Conservation (phyloP, 1,140 invertebrate genomes). For the Phortica variegata region DNA sequence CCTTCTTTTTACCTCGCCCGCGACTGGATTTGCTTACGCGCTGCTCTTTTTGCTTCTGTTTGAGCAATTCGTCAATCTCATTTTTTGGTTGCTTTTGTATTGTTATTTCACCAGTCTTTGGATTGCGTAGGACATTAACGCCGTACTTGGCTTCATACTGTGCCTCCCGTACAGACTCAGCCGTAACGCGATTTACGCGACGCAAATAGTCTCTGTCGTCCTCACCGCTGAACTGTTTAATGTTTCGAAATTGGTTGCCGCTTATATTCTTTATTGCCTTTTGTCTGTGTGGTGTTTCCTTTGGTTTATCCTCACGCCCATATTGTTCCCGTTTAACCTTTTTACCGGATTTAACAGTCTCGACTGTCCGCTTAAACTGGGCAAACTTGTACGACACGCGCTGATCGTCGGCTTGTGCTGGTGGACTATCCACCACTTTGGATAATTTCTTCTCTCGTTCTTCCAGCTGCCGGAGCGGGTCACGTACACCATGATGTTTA, state of each 20-base stretch:
- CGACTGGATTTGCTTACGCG: constrained; percentile 44
- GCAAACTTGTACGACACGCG: constrained; percentile 42
- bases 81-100: constrained; percentile 58
- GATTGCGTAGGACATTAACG: constrained; percentile 60
- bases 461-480: constrained; percentile 50
- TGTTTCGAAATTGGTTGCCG: constrained; percentile 11
- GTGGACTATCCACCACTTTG: constrained; percentile 50
- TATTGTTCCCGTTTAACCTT: constrained; percentile 28
- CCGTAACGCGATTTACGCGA: constrained; percentile 59
- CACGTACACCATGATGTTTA: constrained; percentile 53
- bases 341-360: constrained; percentile 42
- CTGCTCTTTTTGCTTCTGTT: constrained; percentile 53
- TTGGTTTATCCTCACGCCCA: constrained; percentile 39
- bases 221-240: constrained; percentile 58
- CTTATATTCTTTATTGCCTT: constrained; percentile 5
- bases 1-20: constrained; percentile 23
- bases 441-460: constrained; percentile 46
- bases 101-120: constrained; percentile 58
- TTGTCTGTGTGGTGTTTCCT: constrained; percentile 11
- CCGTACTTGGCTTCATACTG: constrained; percentile 62
- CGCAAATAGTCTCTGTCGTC: constrained; percentile 57
- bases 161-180: constrained; percentile 59
- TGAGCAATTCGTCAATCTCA: constrained; percentile 58
- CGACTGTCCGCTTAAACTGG: constrained; percentile 40
- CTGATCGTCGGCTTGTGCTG: constrained; percentile 38